Base-by-base conservation (phyloP, 2,888 invertebrate genomes). In the Netelia virgata region DNA sequence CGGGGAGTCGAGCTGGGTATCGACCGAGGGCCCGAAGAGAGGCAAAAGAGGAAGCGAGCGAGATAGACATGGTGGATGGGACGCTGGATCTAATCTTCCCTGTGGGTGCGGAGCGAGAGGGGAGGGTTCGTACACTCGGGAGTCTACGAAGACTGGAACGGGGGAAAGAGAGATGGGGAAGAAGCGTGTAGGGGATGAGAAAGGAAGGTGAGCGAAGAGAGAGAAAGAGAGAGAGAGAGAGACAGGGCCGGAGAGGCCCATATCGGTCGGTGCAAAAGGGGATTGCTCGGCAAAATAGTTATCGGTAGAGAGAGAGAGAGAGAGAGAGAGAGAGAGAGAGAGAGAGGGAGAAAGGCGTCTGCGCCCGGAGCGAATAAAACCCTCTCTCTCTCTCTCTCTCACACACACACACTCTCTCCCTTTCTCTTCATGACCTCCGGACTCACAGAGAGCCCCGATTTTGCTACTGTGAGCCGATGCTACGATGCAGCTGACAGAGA, bases 1-100 rank as follows among this genome's bases (percentile, higher is more conserved):
- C 78, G 83, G 89, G 88, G 87, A 86, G 88, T 86, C 76, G 88
- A 86, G 89, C 86, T 86, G 89, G 87, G 84, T 91, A 91, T 91
- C 90, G 91, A 90, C 88, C 89, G 85, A 82, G 74, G 74, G 82
- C 74, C 61, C 78, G 79, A 70, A 70, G 68, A 78, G 79, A 70
- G 66, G 61, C 75, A 85, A 69, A 61, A 47, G 55, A 23, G 75
- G 9, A 36, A 70, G 59, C 10, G 82, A 86, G 81, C n/a, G 78
- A 36, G 82, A 68, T 28, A 20, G 50, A 82, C 23, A 75, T n/a
- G 76, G 74, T 57, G 43, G 83, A 86, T 75, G 80, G 76, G 57
- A 59, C 82, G 79, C 55, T 47, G 81, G 84, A 83, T 85, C 78
- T 83, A 85, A 85, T 86, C 83, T 85, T 80, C 66, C 78, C 28